Base-by-base conservation (phyloP, 2,888 invertebrate genomes). In the Sphaeridia pumilis region DNA sequence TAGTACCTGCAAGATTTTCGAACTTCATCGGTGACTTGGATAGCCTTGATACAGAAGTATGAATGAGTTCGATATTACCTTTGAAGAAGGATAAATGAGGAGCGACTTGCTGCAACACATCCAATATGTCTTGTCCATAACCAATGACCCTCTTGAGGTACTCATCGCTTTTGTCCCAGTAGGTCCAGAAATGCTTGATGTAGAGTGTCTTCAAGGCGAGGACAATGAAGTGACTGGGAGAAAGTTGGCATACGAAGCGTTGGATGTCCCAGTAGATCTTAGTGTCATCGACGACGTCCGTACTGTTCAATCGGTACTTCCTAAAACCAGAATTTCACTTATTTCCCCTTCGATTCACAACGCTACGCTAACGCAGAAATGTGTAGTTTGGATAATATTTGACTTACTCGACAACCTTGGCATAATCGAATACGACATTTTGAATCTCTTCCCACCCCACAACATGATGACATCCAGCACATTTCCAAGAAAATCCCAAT, bases 181-280 rank as follows among this genome's bases (percentile, higher is more conserved):
- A 38, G 26, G 25, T 17, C 2, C 20, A 22, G 25, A 48, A 24
- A 5, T 26, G n/a, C 26, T 48, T 48, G 7, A 48, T 21, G 26
- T 48, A 48, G 12, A 25, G 12, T 17, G 26, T 38, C 20, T 48
- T 48, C 20, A 48, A 48, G 14, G 48, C 48, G 7, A 48, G 25
- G 10, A 48, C 48, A 24, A 48, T 25, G 27, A 48, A 48, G 24
- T 48, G 48, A 20, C 17, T n/a, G 17, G 36, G 26, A 7, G 38
- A 48, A 17, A 48, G 20, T 3, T 24, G 7, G 7, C 26, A n/a
- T 17, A 38, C 38, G 25, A 48, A 25, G 1, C 26, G 12, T 3
- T 2, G 2, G 2, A 48, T 38, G 17, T 48, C 48, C 24, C 38
- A 38, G 20, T 17, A 38, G 5, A 38, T 20, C 38, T 38, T 38